Conservation (phyloP, 2,113 vertebrate genomes). For the Phylloscopus whistleri region DNA sequence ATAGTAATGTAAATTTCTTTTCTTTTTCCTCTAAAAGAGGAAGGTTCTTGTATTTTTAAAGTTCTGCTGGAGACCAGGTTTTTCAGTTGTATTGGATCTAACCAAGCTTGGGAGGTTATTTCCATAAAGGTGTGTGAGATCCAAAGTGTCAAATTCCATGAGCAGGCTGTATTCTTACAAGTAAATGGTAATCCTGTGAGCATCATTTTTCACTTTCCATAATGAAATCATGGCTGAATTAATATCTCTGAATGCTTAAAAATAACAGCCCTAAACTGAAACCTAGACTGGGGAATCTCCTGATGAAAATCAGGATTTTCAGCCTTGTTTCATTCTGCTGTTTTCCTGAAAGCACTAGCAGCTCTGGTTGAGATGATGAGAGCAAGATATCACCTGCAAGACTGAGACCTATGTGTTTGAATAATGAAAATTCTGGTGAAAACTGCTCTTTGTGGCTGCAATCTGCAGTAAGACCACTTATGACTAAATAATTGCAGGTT, state of each 20-base stretch:
- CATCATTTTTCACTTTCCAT: neutral
- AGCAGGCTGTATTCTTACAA: neutral
- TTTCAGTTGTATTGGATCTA: neutral
- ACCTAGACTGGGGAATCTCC: neutral
- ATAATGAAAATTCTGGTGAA: neutral
- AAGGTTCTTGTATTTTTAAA: neutral
- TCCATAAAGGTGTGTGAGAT: neutral
- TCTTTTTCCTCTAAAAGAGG: accelerated
- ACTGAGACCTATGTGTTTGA: neutral
- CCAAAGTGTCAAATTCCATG: neutral
- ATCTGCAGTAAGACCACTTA: neutral
- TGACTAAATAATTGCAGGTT: neutral
- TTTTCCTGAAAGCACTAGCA: neutral
- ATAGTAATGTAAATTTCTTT: neutral
- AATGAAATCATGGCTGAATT: neutral
- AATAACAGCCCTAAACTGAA: neutral
- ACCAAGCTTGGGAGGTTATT: neutral
- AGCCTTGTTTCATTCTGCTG: neutral
- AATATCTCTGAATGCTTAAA: neutral
- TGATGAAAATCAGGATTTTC: neutral
- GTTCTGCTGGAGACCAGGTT: neutral
- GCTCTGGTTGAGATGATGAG: neutral
- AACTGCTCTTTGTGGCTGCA: neutral
- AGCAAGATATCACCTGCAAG: neutral
- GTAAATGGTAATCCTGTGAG: neutral